Base-by-base conservation (phyloP, 2,888 invertebrate species). In the Heliconius sara region DNA sequence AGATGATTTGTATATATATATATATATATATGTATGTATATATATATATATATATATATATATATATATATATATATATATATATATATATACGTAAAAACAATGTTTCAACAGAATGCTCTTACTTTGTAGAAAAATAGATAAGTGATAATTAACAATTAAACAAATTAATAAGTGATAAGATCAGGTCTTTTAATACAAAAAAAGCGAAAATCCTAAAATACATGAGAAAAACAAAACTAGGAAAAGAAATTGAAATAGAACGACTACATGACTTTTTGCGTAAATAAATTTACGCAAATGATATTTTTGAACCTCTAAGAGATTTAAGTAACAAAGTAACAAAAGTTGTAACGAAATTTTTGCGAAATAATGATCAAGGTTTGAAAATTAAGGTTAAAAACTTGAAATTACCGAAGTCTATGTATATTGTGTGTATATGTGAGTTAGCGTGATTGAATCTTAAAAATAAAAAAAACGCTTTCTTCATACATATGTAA, bases 351-450 rank as follows among this genome's bases (percentile, higher is more conserved):
- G 43, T 76, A 66, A 79, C 27, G 70, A 79, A 39, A 43, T 25
- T 71, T 65, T 25, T 6, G 76, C 47, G n/a, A 65, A 52, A n/a
- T 79, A 79, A 79, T 75, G 47, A 75, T 30, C 75, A 65, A 63
- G 65, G 60, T 75, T 79, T 13, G 27, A 66, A 79, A 70, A 68
- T 75, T 70, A 63, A 68, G 70, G 34, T n/a, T 34, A 19, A 73
- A 30, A 73, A 73, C 12, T 57, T 73, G 22, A 43, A n/a, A 43
- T 22, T 70, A 43, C 2, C 27, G 19, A 30, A 66, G 16, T 16
- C 30, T 19, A 9, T 66, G 19, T 66, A 30, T 7, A 52, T 52
- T 22, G 43, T 43, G 2, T 43, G 2, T 43, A 4, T 13, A 43
- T 7, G 19, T 52, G 7, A 22, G 9, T 22, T 7, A 7, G 7